Percentiles rank a stretch among this genome's conserved stretches.
Evolutionary conservation across 2,888 invertebrate genomes (phyloP).

Genomic region (Gortyna flavago): DNA sequence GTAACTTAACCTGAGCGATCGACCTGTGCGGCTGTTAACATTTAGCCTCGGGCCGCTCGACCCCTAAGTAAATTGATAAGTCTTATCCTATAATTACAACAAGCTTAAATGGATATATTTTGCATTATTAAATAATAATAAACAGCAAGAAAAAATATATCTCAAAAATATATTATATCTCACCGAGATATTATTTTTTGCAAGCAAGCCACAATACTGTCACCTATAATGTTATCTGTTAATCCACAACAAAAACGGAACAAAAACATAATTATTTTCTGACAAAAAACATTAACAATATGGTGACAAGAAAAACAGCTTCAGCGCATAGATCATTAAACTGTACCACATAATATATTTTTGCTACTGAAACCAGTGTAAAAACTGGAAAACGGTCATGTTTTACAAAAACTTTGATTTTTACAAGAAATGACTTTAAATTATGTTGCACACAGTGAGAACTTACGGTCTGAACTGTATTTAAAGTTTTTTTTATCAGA

Average conservation of each 20-base stretch:
- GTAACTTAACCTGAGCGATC: no score
- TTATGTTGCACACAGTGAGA: neutral
- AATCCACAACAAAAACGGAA: constrained; percentile 12
- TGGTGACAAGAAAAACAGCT: constrained; percentile 13
- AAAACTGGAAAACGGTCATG: constrained; percentile 14
- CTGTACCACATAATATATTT: constrained; percentile 10
- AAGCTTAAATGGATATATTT: neutral
- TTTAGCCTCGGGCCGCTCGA: no score
- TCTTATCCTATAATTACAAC: neutral
- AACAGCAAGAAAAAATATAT: neutral
- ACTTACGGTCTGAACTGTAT: neutral
- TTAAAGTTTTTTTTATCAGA: neutral
- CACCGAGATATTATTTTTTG: neutral
- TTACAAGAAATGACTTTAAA: neutral
- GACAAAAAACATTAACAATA: constrained; percentile 18
- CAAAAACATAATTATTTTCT: constrained; percentile 2
- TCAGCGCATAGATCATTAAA: constrained; percentile 18
- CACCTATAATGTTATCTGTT: constrained; percentile 11
- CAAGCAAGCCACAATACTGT: neutral
- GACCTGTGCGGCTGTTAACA: no score
- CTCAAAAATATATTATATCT: neutral
- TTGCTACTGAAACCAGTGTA: neutral
- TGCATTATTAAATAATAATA: neutral
- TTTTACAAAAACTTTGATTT: constrained; percentile 1
- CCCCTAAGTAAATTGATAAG: neutral